A percentile compares a stretch with the other conserved stretches of the same genome.
Conservation (phyloP, 2,113 vertebrate species). For the Cyanistes caeruleus region DNA sequence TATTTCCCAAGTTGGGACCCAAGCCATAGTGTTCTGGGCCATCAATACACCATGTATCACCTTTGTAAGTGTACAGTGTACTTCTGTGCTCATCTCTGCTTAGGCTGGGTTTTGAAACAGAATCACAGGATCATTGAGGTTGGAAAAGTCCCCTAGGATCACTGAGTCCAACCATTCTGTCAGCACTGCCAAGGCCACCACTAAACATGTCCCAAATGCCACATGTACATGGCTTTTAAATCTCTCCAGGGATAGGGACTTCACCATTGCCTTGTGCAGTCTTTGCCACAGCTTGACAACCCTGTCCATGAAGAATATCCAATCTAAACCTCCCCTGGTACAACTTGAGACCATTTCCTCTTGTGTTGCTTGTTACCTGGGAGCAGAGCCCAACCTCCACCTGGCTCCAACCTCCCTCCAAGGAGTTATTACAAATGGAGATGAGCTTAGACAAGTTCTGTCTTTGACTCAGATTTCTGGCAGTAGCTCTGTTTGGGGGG, state of each 20-base stretch:
- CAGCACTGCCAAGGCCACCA: neutral
- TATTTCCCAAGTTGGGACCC: neutral
- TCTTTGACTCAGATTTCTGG: neutral
- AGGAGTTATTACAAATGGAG: neutral
- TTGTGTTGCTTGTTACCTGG: neutral
- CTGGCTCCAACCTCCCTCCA: neutral
- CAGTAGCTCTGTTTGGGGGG: neutral
- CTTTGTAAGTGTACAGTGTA: accelerated
- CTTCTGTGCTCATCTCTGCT: neutral
- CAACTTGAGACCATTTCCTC: neutral
- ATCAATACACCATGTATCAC: accelerated
- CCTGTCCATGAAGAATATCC: neutral
- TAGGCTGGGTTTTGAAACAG: neutral
- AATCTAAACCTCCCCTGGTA: neutral
- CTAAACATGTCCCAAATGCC: neutral
- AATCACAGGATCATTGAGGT: neutral
- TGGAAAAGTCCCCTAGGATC: neutral
- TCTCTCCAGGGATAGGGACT: neutral
- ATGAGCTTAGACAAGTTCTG: neutral
- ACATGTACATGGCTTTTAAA: neutral
- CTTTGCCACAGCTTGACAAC: neutral
- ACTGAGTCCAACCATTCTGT: neutral
- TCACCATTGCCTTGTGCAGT: neutral
- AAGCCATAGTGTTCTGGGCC: neutral
- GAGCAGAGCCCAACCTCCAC: neutral